These are phyloP conservation scores for Lacerta viridis DNA, from an alignment of 2,797 vertebrate species.

Conservation along the genomic window DNA sequence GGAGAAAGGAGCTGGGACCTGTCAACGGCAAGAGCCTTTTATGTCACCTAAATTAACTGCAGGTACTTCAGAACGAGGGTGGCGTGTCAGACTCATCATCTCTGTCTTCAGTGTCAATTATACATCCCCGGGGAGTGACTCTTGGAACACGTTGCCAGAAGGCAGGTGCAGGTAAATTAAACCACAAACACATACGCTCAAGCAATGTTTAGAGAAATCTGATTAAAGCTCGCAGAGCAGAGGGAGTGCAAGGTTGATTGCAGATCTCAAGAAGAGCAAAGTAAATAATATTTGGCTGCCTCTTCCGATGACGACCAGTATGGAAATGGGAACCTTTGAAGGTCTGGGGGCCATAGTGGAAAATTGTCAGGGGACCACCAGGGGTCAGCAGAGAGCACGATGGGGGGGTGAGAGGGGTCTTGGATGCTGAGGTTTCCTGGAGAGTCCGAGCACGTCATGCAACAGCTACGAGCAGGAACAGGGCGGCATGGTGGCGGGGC, in stretches of 20 bases:
- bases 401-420: too few relatives aligned
- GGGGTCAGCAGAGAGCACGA: too few relatives aligned
- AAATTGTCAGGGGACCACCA: too few relatives aligned
- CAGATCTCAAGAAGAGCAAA: rapidly evolving
- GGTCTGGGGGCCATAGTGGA: not conserved
- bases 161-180: slow-evolving; percentile 45
- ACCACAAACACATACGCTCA: not conserved
- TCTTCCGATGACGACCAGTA: not conserved
- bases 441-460: too few relatives aligned
- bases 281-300: not conserved
- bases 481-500: too few relatives aligned
- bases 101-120: slow-evolving; percentile 49
- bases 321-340: not conserved
- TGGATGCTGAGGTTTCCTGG: too few relatives aligned
- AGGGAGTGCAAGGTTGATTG: rapidly evolving
- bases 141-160: slow-evolving; percentile 3
- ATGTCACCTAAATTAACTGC: slow-evolving; percentile 61
- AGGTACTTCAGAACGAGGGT: slow-evolving; percentile 36
- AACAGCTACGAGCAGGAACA: too few relatives aligned
- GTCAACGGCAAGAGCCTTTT: slow-evolving; percentile 41
- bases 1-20: slow-evolving; percentile 42
- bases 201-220: slow-evolving; percentile 1
- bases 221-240: rapidly evolving
- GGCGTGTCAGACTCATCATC: slow-evolving; percentile 41
- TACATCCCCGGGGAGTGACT: not conserved